A percentile compares a stretch with the other conserved stretches of the same genome.
These are phyloP conservation scores for Trinorchestia longiramus DNA, from an alignment of 1,140 invertebrate genomes.

Conservation along the genomic window DNA sequence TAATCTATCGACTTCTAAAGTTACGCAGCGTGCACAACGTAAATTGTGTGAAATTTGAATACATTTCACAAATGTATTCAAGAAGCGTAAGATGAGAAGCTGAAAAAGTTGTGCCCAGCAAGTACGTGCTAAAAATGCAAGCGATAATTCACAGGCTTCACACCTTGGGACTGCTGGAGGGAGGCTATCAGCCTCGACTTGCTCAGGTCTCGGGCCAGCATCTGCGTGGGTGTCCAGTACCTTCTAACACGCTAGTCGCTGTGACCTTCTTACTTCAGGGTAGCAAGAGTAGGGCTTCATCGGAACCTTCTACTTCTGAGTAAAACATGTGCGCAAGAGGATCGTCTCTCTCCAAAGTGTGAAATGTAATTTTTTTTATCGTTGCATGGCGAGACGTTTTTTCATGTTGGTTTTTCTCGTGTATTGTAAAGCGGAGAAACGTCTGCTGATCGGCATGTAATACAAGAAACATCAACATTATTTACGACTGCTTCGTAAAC, in stretches of 20 bases:
- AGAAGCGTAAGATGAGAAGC: background rate
- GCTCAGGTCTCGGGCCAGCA: background rate
- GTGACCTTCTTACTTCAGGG: background rate
- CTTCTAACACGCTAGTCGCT: background rate
- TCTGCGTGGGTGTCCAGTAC: background rate
- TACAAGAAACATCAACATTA: background rate
- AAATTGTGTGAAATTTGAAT: background rate
- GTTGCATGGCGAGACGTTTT: background rate
- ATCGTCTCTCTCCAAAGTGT: background rate
- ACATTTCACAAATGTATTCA: background rate
- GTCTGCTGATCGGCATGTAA: background rate
- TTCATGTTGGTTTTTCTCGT: background rate
- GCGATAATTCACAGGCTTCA: conserved; percentile 40
- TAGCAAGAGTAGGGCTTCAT: background rate
- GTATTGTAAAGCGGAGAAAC: background rate
- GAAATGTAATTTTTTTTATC: background rate
- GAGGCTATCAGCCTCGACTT: background rate
- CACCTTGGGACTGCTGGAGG: background rate
- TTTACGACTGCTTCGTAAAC: background rate
- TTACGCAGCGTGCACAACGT: background rate
- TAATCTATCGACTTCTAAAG: background rate
- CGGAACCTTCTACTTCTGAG: background rate
- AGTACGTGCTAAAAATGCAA: conserved; percentile 31
- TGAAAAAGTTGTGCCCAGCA: background rate
- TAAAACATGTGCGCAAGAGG: background rate